phyloP scores from a whole-genome alignment of 2,797 vertebrate species.

The Pagetopsis macropterus region DNA sequence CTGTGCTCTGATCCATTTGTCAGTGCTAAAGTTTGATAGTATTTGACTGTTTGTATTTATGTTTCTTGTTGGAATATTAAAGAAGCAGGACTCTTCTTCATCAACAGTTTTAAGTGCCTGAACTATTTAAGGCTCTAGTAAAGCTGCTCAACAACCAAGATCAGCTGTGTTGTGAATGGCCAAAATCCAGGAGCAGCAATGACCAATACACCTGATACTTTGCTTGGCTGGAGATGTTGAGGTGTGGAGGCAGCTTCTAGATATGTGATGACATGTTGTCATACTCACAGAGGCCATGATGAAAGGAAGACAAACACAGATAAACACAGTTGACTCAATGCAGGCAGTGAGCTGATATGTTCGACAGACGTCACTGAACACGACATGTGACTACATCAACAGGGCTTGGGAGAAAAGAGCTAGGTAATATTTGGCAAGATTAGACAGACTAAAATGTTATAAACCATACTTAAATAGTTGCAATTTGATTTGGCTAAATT shows the following conservation, averaged over 20 bases:
- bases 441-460: no score
- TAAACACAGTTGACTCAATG: slow-evolving; percentile 52
- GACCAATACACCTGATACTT: slow-evolving; percentile 17
- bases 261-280: slow-evolving; percentile 48
- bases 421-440: no score
- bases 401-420: no score
- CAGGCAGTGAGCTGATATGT: slow-evolving; percentile 34
- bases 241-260: slow-evolving; percentile 20
- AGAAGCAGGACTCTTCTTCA: background rate
- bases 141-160: background rate
- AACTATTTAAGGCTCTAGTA: background rate
- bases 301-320: slow-evolving; percentile 25
- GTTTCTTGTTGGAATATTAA: slow-evolving; percentile 1
- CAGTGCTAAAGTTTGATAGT: background rate
- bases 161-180: background rate
- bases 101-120: background rate
- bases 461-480: no score
- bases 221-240: slow-evolving; percentile 14
- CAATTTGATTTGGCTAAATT: no score
- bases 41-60: background rate
- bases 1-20: background rate
- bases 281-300: slow-evolving; percentile 40
- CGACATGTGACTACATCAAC: no score
- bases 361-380: no score
- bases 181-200: background rate